A percentile compares a stretch with the other conserved stretches of the same genome.
Conservation (phyloP, 2,797 vertebrate species). For the Xiphophorus birchmanni region DNA sequence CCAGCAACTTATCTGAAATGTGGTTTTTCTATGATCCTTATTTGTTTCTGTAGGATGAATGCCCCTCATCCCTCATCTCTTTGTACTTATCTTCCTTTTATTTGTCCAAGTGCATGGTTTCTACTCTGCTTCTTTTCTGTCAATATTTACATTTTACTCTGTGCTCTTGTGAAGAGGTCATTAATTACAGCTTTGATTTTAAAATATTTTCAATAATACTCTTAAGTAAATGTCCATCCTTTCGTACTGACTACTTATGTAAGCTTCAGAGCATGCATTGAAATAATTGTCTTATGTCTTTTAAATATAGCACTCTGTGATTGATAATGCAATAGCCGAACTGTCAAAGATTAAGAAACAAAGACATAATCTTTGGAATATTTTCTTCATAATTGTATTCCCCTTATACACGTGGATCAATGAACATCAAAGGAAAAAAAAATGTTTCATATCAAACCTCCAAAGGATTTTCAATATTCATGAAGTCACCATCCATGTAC, state of each 20-base stretch:
- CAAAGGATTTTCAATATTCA: background rate
- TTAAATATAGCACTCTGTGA: background rate
- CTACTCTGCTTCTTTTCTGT: slow-evolving; percentile 3
- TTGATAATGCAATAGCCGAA: background rate
- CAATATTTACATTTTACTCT: slow-evolving; percentile 17
- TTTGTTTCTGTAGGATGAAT: slow-evolving; percentile 7
- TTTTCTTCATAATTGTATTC: background rate
- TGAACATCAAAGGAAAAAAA: background rate
- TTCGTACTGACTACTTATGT: background rate
- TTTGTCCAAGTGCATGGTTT: background rate
- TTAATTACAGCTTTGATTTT: slow-evolving; percentile 34
- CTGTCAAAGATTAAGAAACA: background rate
- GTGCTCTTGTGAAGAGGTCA: slow-evolving; percentile 33
- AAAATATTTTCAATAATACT: slow-evolving; percentile 3
- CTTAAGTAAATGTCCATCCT: background rate
- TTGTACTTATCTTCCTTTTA: background rate
- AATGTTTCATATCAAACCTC: background rate
- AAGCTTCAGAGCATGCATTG: background rate
- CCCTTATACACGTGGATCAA: background rate
- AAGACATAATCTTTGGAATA: background rate
- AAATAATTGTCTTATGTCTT: background rate
- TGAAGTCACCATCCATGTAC: background rate
- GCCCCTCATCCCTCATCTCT: slow-evolving; percentile 10
- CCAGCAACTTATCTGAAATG: slow-evolving; percentile 15
- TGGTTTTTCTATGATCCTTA: slow-evolving; percentile 18